Conservation (phyloP, 2,888 invertebrate genomes). For the Nemapogon koenigi region DNA sequence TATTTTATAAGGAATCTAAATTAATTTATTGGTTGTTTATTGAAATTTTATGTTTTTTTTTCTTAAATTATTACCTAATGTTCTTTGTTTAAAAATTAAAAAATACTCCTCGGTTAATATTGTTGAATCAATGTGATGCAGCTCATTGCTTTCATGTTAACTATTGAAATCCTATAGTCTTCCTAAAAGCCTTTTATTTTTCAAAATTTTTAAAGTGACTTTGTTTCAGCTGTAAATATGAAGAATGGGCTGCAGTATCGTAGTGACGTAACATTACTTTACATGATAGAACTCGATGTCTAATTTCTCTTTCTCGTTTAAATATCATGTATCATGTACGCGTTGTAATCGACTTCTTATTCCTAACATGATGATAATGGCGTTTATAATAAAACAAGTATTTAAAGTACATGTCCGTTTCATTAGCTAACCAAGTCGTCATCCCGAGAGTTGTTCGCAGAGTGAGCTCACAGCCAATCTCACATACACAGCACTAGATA, state of each 20-base stretch:
- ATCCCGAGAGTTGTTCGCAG: not conserved
- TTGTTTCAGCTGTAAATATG: too few relatives aligned
- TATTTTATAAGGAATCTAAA: constrained; percentile 64
- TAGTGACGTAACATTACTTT: too few relatives aligned
- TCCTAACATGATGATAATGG: constrained; percentile 66
- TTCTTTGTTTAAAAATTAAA: constrained; percentile 5
- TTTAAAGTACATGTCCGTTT: constrained; percentile 52
- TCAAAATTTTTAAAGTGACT: not conserved
- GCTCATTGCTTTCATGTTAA: constrained; percentile 23
- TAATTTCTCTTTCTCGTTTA: too few relatives aligned
- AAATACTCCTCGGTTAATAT: not conserved
- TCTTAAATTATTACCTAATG: constrained; percentile 52
- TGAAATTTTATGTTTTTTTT: constrained; percentile 51
- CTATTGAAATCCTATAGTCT: too few relatives aligned
- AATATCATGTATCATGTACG: too few relatives aligned
- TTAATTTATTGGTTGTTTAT: constrained; percentile 66
- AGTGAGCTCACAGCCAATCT: not conserved
- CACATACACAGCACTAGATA: too few relatives aligned
- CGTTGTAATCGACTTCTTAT: too few relatives aligned
- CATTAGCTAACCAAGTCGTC: constrained; percentile 26
- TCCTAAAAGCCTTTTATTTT: too few relatives aligned
- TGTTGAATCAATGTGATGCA: not conserved
- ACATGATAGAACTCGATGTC: too few relatives aligned
- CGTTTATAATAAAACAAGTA: constrained; percentile 66
- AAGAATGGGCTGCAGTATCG: constrained; percentile 1